These are phyloP conservation scores for Cantharis nigra DNA, from an alignment of 2,888 invertebrate species.

Conservation along the genomic window DNA sequence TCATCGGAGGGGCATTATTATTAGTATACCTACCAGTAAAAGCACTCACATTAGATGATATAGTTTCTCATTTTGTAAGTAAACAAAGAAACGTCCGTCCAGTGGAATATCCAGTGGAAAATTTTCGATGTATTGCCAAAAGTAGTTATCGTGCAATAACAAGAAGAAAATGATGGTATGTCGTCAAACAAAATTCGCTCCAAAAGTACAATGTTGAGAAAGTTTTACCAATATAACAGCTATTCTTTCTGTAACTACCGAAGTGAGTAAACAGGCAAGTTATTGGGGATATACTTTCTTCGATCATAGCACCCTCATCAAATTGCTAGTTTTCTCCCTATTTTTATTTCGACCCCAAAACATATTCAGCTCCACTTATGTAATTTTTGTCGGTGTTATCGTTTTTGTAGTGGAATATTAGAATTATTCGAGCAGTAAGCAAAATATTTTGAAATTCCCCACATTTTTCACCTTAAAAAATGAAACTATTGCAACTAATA, in stretches of 20 bases:
- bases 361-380: slow-evolving; percentile 21
- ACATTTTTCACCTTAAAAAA: not conserved
- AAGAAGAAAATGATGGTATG: not conserved
- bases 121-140: not conserved
- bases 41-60: not conserved
- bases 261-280: slow-evolving; percentile 43
- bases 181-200: not conserved
- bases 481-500: not conserved
- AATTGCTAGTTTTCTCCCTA: slow-evolving; percentile 28
- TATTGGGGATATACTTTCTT: slow-evolving; percentile 42
- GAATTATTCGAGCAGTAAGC: slow-evolving; percentile 5
- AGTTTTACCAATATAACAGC: not conserved
- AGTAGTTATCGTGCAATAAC: not conserved
- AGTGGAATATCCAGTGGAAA: not conserved
- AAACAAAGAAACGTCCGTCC: not conserved
- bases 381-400: slow-evolving; percentile 16
- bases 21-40: not conserved
- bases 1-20: not conserved
- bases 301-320: slow-evolving; percentile 38
- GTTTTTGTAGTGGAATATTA: slow-evolving; percentile 17
- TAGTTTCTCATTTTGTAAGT: not conserved
- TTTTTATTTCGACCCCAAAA: slow-evolving; percentile 17
- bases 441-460: not conserved
- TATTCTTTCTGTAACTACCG: slow-evolving; percentile 37
- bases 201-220: not conserved